These are phyloP conservation scores for Siniperca scherzeri DNA, from an alignment of 2,797 vertebrate species.

Conservation along the genomic window DNA sequence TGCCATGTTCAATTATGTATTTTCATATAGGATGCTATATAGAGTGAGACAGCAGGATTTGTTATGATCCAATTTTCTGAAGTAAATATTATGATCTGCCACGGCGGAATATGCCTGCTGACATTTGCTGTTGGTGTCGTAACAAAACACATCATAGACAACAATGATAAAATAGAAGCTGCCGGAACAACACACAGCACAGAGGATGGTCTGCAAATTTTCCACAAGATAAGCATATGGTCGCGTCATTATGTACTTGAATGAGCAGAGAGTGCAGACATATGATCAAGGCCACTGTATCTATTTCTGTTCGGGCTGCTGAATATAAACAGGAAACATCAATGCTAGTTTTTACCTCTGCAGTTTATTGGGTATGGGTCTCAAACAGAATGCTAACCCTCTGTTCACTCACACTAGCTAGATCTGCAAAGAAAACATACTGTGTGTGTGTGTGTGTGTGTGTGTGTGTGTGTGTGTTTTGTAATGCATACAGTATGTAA, in stretches of 20 bases:
- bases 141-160: slow-evolving; percentile 60
- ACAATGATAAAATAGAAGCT: slow-evolving; percentile 42
- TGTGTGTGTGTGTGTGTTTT: not conserved
- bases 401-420: not conserved
- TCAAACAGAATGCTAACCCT: not conserved
- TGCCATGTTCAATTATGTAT: not conserved
- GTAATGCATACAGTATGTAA: not conserved
- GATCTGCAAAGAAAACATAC: not conserved
- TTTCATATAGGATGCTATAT: slow-evolving; percentile 4
- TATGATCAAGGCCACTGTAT: not conserved
- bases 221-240: slow-evolving; percentile 18
- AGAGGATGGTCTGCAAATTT: not conserved
- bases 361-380: not conserved
- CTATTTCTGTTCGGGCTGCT: slow-evolving; percentile 12
- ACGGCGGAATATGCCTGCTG: slow-evolving; percentile 41
- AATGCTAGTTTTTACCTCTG: not conserved
- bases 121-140: slow-evolving; percentile 63
- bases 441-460: not conserved
- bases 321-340: slow-evolving; percentile 20
- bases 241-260: not conserved
- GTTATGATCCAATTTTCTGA: slow-evolving; percentile 35
- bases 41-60: slow-evolving; percentile 32
- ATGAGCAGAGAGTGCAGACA: slow-evolving; percentile 1
- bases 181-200: slow-evolving; percentile 32
- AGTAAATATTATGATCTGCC: slow-evolving; percentile 77